A percentile compares a stretch with the other conserved stretches of the same genome.
Conservation (phyloP, 2,113 vertebrate species). For the Lucifuga dentata region DNA sequence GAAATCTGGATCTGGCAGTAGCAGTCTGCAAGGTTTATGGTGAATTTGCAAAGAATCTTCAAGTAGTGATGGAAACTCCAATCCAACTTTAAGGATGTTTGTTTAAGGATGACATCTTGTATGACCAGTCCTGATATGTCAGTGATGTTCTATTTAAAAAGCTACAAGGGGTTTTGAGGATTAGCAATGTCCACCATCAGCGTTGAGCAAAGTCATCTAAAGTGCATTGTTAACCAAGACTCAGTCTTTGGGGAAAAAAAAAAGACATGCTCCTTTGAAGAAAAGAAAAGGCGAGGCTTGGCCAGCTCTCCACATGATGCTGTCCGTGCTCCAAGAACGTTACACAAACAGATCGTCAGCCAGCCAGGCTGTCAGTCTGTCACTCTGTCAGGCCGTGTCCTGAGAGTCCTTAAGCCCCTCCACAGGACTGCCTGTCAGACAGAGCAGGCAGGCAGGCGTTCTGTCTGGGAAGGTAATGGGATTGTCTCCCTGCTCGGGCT, state of each 20-base stretch:
- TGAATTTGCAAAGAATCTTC: conserved; percentile 30
- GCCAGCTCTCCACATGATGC: conserved; percentile 8
- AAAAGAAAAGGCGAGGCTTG: conserved; percentile 22
- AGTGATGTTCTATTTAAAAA: conserved; percentile 7
- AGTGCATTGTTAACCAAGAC: conserved; percentile 49
- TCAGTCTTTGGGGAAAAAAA: conserved; percentile 22
- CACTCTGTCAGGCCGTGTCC: conserved; percentile 43
- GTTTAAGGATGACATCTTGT: conserved; percentile 5
- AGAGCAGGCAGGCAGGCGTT: conserved; percentile 54
- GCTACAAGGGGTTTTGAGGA: conserved; percentile 1
- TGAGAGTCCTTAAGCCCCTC: conserved; percentile 66
- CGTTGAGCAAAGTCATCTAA: conserved; percentile 31
- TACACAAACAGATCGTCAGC: conserved; percentile 29
- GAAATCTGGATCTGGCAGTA: conserved; percentile 40
- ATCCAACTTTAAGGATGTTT: conserved; percentile 15
- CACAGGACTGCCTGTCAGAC: conserved; percentile 42
- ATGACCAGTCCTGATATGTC: conserved; percentile 33
- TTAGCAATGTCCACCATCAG: conserved; percentile 31
- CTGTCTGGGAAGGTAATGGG: conserved; percentile 76
- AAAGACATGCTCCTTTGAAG: conserved; percentile 23
- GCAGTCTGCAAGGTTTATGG: conserved; percentile 20
- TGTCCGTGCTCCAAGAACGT: conserved; percentile 22
- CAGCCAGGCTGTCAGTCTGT: conserved; percentile 40
- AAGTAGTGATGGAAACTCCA: conserved; percentile 19
- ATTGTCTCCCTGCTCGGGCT: conserved; percentile 77